phyloP scores from a whole-genome alignment of 2,888 invertebrate species.

The Stramonita haemastoma region DNA sequence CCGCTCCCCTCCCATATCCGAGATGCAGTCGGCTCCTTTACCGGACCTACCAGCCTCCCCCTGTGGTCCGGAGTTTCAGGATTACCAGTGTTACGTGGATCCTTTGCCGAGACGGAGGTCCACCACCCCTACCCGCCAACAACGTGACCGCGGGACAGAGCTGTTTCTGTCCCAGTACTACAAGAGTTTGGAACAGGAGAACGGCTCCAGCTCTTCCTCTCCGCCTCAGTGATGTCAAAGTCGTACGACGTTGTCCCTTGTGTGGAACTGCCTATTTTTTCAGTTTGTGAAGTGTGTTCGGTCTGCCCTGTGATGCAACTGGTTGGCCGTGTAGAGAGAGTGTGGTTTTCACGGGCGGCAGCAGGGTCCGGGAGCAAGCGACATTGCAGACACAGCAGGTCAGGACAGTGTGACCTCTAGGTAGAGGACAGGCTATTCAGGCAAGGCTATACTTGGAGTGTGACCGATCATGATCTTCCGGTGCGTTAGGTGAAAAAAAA shows the following conservation, averaged over 20 bases:
- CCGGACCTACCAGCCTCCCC: not conserved
- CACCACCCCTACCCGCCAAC: not conserved
- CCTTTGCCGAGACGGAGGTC: not conserved
- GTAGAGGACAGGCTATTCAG: no score
- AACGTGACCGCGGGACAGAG: constrained; percentile 9
- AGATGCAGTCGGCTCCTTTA: constrained; percentile 25
- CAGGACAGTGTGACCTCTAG: no score
- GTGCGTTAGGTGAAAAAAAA: not conserved
- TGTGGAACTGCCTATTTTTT: not conserved
- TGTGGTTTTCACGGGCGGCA: no score
- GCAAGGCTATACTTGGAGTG: no score
- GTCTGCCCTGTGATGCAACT: not conserved
- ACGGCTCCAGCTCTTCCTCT: not conserved
- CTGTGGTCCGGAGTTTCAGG: constrained; percentile 8
- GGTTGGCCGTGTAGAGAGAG: not conserved
- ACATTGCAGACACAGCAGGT: not conserved
- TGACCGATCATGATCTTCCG: not conserved
- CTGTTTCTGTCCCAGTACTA: constrained; percentile 29
- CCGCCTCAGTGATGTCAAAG: not conserved
- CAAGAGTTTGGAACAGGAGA: constrained; percentile 26
- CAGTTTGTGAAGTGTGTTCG: not conserved
- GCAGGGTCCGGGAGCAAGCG: not conserved
- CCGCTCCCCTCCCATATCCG: constrained; percentile 11
- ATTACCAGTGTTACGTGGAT: constrained; percentile 10
- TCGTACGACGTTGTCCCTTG: not conserved